A percentile compares a stretch with the other conserved stretches of the same genome.
phyloP scores from a whole-genome alignment of 2,888 invertebrate species.

The Phaonia tiefii region DNA sequence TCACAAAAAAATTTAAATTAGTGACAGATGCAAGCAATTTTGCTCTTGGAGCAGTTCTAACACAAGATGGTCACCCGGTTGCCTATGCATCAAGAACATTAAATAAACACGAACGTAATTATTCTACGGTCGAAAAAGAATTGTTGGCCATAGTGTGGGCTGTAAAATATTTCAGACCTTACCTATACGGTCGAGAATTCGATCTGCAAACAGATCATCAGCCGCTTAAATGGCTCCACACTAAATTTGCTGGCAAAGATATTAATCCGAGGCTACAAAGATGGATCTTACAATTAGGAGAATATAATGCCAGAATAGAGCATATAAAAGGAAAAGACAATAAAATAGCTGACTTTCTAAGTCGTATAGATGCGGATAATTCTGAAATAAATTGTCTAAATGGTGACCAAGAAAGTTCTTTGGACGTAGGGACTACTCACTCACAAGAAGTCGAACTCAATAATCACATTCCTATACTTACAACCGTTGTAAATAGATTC shows the following conservation, averaged over 20 bases:
- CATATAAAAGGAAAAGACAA: no score
- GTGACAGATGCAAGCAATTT: constrained; percentile 54
- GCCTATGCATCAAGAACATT: constrained; percentile 47
- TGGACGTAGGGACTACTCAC: constrained; percentile 33
- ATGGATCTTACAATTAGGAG: constrained; percentile 37
- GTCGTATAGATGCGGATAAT: constrained; percentile 6
- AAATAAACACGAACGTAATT: no score
- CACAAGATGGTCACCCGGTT: no score
- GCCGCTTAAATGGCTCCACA: constrained; percentile 58
- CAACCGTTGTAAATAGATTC: constrained; percentile 20
- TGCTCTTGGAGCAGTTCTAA: no score
- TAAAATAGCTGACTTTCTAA: constrained; percentile 41
- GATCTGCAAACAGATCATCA: constrained; percentile 60
- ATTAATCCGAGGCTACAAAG: no score
- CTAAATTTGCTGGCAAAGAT: no score
- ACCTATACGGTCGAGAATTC: constrained; percentile 61
- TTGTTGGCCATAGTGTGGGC: no score
- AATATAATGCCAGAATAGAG: constrained; percentile 30
- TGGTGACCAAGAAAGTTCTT: constrained; percentile 18
- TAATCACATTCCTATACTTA: constrained; percentile 32
- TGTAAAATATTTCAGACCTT: constrained; percentile 62
- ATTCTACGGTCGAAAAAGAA: no score
- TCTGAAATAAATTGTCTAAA: constrained; percentile 34
- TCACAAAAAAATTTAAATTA: constrained; percentile 49
- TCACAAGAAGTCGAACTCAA: constrained; percentile 29